Base-by-base conservation (phyloP, 2,888 invertebrate species). In the Drosophila yooni region DNA sequence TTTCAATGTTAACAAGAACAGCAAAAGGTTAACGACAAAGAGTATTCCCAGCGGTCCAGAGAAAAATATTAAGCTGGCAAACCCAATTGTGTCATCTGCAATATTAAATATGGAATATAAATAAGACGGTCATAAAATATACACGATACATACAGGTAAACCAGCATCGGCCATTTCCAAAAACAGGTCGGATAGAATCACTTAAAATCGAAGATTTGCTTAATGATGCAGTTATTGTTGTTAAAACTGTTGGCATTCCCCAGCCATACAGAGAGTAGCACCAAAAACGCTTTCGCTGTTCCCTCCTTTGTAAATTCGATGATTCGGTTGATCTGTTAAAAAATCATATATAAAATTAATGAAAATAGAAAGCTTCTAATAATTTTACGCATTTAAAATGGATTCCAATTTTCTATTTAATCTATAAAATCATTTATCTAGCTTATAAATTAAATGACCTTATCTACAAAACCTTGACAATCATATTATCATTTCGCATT, bases 191-290 rank as follows among this genome's bases (percentile, higher is more conserved):
- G 15, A 95, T 92, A 67, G 92, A 80, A 10, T 91, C 85, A 2
- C 93, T 93, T n/a, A 94, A 71, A n/a, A 94, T 59, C n/a, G 92
- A 92, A 34, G 94, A 94, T 51, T 92, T 91, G 80, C 96, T 95
- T 63, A 95, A 92, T 3, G 94, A 87, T 60, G 94, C 94, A 66
- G 95, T 95, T 10, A 94, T 89, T 13, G 93, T 78, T 0, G 95
- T 95, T 46, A 96, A 91, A 1, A 94, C 40, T 4, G 95, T 88
- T 0, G 96, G 94, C 13, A 95, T 83, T 5, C 95, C 95, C 96
- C 96, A 97, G 2, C 96, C 96, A 91, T 96, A 96, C 2, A 95
- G 52, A 0, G 95, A 95, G 91, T 96, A 97, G 88, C 94, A 93
- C 3, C 95, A 64, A 89, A 96, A 96, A 70, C 95, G 94, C 2